phyloP scores from a whole-genome alignment of 2,113 vertebrate species.

The Oreochromis tanganicae region DNA sequence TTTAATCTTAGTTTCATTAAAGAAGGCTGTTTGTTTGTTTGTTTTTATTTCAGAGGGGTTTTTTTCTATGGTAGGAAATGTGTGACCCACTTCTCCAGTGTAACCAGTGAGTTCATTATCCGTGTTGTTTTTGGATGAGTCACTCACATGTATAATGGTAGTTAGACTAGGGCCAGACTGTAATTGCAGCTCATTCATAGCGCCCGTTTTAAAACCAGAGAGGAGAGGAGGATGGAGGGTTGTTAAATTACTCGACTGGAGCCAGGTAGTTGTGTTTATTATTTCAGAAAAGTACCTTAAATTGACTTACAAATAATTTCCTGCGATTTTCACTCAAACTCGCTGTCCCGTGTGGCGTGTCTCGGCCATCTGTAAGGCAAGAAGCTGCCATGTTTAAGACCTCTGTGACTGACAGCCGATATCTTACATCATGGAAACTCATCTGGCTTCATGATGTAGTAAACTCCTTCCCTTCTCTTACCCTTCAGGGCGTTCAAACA shows the following conservation, averaged over 20 bases:
- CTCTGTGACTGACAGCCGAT: constrained; percentile 4
- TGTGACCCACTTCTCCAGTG: constrained; percentile 3
- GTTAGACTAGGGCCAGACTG: constrained; percentile 1
- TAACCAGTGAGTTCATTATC: not conserved
- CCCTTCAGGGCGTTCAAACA: not conserved
- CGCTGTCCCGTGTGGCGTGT: not conserved
- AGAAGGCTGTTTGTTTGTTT: not conserved
- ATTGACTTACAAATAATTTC: constrained; percentile 36
- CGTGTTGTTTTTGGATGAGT: constrained; percentile 19
- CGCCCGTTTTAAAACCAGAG: not conserved
- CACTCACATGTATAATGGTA: not conserved
- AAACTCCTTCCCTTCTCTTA: not conserved
- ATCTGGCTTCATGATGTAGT: constrained; percentile 25
- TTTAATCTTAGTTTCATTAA: not conserved
- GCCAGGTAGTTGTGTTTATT: constrained; percentile 20
- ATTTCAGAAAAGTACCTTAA: constrained; percentile 15
- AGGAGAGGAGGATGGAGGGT: not conserved
- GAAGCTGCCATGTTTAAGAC: not conserved
- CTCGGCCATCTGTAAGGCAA: constrained; percentile 26
- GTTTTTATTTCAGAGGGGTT: not conserved
- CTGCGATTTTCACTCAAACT: constrained; percentile 17
- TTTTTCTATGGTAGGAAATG: not conserved
- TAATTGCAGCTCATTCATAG: not conserved
- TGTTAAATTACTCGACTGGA: not conserved
- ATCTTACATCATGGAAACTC: constrained; percentile 34